phyloP scores from a whole-genome alignment of 2,888 invertebrate species.

The Hydropsyche betteni region DNA sequence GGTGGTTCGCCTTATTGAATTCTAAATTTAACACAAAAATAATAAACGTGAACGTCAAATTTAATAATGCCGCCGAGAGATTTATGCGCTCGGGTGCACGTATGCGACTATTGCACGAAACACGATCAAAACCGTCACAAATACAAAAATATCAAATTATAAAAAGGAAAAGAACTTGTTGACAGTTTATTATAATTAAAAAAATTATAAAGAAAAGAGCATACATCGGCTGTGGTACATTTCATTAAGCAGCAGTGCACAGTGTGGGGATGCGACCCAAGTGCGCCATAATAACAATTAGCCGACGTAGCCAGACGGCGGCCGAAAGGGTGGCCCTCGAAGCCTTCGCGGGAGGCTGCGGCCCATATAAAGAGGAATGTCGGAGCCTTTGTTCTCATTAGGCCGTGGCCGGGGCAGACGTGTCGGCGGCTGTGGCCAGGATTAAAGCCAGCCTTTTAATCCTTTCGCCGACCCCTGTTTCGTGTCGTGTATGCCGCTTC shows the following conservation, averaged over 20 bases:
- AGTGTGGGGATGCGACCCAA: conserved; percentile 14
- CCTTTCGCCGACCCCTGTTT: conserved; percentile 38
- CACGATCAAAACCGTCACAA: too few species aligned
- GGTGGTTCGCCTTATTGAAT: conserved; percentile 17
- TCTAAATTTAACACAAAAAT: conserved; percentile 21
- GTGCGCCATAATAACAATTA: conserved; percentile 30
- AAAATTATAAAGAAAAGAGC: too few species aligned
- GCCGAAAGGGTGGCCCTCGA: conserved; percentile 30
- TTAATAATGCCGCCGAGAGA: background rate
- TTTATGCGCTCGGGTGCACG: background rate
- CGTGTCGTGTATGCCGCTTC: background rate
- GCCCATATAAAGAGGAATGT: conserved; percentile 34
- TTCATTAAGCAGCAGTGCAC: conserved; percentile 26
- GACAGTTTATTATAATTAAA: too few species aligned
- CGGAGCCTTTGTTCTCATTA: conserved; percentile 49
- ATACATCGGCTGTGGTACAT: background rate
- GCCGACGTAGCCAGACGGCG: conserved; percentile 17
- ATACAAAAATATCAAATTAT: too few species aligned
- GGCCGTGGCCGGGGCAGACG: conserved; percentile 32
- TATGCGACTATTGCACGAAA: background rate
- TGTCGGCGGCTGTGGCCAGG: conserved; percentile 31
- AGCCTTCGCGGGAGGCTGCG: background rate
- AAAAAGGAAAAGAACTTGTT: too few species aligned
- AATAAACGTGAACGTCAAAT: background rate
- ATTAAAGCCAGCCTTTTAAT: conserved; percentile 46